A percentile compares a stretch with the other conserved stretches of the same genome.
Evolutionary conservation across 2,113 vertebrate genomes (phyloP).

Genomic region (Neolamprologus hecqui): DNA sequence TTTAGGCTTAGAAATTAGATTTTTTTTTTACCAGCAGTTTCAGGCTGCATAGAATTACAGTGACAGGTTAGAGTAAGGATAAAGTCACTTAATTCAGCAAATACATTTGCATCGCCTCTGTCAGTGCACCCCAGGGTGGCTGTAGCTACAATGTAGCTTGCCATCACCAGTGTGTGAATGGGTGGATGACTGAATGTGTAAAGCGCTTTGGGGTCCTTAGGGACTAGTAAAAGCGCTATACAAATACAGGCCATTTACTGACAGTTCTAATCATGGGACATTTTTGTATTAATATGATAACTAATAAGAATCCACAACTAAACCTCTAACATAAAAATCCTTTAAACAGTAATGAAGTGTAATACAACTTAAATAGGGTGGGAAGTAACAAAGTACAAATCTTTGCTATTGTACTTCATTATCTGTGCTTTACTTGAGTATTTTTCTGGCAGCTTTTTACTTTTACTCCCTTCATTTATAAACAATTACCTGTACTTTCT

Average conservation of each 20-base stretch:
- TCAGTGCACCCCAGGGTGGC: no score
- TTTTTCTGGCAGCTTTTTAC: neutral
- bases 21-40: rapidly evolving
- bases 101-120: neutral
- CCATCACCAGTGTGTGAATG: no score
- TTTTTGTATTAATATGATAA: neutral
- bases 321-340: neutral
- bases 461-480: neutral
- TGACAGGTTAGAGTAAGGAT: neutral
- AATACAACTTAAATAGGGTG: neutral
- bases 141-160: no score
- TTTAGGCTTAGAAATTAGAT: neutral
- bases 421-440: neutral
- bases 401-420: neutral
- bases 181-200: no score
- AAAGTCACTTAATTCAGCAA: neutral
- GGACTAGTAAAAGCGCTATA: no score
- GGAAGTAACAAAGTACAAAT: neutral
- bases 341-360: neutral
- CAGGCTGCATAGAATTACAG: rapidly evolving
- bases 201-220: no score
- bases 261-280: neutral
- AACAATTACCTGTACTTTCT: neutral
- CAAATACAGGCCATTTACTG: no score
- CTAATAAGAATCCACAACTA: neutral